These are phyloP conservation scores for Apodemus sylvaticus DNA, from an alignment of 2,113 vertebrate species.

Conservation along the genomic window DNA sequence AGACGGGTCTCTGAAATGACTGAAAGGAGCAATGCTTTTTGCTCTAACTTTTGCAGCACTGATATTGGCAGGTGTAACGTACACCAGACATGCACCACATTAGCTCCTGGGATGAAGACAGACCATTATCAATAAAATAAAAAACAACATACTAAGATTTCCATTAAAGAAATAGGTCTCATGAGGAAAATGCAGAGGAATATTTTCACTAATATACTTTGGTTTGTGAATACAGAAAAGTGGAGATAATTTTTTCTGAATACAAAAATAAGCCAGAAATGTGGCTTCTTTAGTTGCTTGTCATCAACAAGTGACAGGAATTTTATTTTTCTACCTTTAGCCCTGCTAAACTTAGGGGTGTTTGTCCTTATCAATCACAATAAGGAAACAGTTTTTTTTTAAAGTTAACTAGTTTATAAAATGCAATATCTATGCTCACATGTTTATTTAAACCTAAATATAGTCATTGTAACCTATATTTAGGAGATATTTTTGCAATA, in stretches of 20 bases:
- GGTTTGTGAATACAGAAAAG: constrained; percentile 33
- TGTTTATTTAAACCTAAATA: constrained; percentile 5
- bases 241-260: constrained; percentile 27
- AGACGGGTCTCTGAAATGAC: constrained; percentile 47
- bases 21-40: constrained; percentile 57
- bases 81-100: constrained; percentile 27
- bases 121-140: constrained; percentile 58
- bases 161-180: constrained; percentile 67
- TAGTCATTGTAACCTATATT: constrained; percentile 12
- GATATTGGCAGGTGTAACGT: constrained; percentile 22
- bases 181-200: constrained; percentile 38
- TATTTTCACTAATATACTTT: constrained; percentile 53
- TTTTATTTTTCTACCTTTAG: neutral
- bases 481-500: neutral
- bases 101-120: constrained; percentile 48
- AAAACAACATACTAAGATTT: constrained; percentile 58
- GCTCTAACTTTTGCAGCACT: constrained; percentile 27
- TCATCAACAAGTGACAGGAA: neutral
- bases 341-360: neutral
- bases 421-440: neutral
- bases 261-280: constrained; percentile 26
- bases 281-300: neutral
- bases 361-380: neutral
- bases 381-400: neutral
- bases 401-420: constrained; percentile 6